These are phyloP conservation scores for Drosophila nannoptera DNA, from an alignment of 1,140 invertebrate species.

Conservation along the genomic window DNA sequence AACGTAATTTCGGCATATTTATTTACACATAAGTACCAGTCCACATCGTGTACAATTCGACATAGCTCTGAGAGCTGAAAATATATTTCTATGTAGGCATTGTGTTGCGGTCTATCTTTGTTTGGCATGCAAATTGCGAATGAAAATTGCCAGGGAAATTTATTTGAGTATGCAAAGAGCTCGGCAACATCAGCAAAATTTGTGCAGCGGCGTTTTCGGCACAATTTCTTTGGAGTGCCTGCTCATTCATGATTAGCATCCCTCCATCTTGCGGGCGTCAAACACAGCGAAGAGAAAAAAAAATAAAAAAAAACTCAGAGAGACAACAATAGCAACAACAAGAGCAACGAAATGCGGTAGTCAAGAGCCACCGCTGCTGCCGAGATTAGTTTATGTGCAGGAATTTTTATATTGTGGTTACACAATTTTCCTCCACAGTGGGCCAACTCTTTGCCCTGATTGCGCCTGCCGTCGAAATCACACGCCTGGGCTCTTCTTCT, in stretches of 20 bases:
- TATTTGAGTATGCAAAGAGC: slow-evolving; percentile 39
- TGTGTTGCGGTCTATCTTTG: slow-evolving; percentile 32
- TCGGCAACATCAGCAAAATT: slow-evolving; percentile 33
- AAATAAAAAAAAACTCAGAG: slow-evolving; percentile 20
- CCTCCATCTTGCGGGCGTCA: slow-evolving; percentile 43
- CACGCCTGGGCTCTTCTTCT: slow-evolving; percentile 65
- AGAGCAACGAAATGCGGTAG: slow-evolving; percentile 37
- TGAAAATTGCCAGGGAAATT: slow-evolving; percentile 50
- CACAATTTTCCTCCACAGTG: slow-evolving; percentile 59
- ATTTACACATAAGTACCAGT: slow-evolving; percentile 39
- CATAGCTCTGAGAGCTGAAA: slow-evolving; percentile 17
- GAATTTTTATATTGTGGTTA: slow-evolving; percentile 75
- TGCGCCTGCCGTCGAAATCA: slow-evolving; percentile 57
- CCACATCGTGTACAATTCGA: slow-evolving; percentile 12
- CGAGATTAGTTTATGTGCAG: slow-evolving; percentile 74
- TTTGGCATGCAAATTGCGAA: slow-evolving; percentile 59
- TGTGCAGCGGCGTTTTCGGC: slow-evolving; percentile 56
- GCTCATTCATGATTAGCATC: slow-evolving; percentile 47
- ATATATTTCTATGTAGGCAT: slow-evolving; percentile 16
- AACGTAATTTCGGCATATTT: slow-evolving; percentile 53
- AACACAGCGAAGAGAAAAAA: slow-evolving; percentile 35
- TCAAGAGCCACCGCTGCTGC: slow-evolving; percentile 44
- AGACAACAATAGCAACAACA: slow-evolving; percentile 15
- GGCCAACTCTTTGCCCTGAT: neutral
- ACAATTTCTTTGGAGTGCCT: slow-evolving; percentile 61